Conservation (phyloP, 2,113 vertebrate species). For the Melanostigma gelatinosum region DNA sequence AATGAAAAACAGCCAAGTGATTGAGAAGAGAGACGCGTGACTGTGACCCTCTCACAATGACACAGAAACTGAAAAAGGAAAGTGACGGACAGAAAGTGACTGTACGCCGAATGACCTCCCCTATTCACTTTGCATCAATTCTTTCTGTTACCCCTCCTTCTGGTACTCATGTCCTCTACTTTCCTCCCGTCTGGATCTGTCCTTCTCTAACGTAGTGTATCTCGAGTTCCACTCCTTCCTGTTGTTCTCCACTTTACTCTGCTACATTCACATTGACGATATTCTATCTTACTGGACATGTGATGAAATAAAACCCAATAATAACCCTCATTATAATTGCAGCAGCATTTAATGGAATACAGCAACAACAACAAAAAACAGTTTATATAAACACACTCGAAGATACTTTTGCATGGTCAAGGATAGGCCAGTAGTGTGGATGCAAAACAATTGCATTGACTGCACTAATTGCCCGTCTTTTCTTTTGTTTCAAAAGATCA, state of each 20-base stretch:
- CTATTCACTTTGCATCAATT: constrained; percentile 39
- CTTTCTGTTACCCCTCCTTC: constrained; percentile 9
- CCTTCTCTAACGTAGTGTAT: constrained; percentile 5
- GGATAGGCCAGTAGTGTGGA: constrained; percentile 8
- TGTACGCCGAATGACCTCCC: constrained; percentile 21
- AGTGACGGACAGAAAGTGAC: neutral
- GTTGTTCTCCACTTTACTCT: neutral
- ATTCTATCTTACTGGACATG: neutral
- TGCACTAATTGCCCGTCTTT: constrained; percentile 40
- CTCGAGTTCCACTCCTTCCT: neutral
- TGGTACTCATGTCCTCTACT: constrained; percentile 14
- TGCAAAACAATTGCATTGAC: constrained; percentile 30
- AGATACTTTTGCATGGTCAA: constrained; percentile 14
- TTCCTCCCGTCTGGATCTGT: neutral
- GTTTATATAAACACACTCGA: neutral
- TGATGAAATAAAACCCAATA: neutral
- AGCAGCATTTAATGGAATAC: neutral
- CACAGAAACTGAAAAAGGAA: neutral
- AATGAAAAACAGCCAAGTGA: constrained; percentile 47
- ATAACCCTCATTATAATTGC: neutral
- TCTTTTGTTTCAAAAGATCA: constrained; percentile 62
- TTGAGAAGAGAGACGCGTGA: constrained; percentile 17
- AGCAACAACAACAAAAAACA: neutral
- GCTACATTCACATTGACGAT: neutral
- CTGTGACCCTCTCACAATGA: constrained; percentile 28